Conservation (phyloP, 2,113 vertebrate genomes). For the Oncorhynchus nerka region DNA sequence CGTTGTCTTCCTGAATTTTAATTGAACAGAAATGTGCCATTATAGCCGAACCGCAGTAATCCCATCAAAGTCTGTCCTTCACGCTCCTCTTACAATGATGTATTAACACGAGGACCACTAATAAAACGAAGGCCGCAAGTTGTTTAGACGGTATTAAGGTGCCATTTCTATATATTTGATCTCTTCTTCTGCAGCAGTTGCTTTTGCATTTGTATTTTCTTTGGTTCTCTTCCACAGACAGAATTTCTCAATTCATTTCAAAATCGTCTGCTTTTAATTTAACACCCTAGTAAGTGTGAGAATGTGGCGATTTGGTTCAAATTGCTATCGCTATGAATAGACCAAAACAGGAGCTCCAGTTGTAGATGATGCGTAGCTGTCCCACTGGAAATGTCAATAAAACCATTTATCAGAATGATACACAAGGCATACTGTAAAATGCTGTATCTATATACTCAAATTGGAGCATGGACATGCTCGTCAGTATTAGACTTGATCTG, state of each 20-base stretch:
- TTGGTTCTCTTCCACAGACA: conserved; percentile 57
- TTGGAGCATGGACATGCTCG: neutral
- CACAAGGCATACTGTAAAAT: neutral
- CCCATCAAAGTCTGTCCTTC: conserved; percentile 90
- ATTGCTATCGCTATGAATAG: conserved; percentile 54
- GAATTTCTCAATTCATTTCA: conserved; percentile 71
- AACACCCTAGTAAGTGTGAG: conserved; percentile 55
- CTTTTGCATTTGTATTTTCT: neutral
- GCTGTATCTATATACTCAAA: neutral
- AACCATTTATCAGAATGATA: neutral
- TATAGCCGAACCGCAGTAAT: conserved; percentile 81
- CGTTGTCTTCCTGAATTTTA: conserved; percentile 85
- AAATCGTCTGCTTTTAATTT: conserved; percentile 66
- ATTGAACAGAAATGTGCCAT: conserved; percentile 83
- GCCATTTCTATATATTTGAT: conserved; percentile 91
- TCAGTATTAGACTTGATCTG: neutral
- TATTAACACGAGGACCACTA: conserved; percentile 86
- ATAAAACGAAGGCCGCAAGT: conserved; percentile 90
- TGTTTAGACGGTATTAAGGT: conserved; percentile 84
- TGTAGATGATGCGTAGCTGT: neutral
- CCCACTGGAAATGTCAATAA: neutral
- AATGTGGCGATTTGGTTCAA: conserved; percentile 60
- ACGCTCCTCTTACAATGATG: conserved; percentile 90
- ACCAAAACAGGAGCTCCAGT: conserved; percentile 2
- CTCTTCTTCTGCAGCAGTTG: conserved; percentile 65